Evolutionary conservation across 1,140 invertebrate genomes (phyloP).

Genomic region (Sminthurides bifidus): DNA sequence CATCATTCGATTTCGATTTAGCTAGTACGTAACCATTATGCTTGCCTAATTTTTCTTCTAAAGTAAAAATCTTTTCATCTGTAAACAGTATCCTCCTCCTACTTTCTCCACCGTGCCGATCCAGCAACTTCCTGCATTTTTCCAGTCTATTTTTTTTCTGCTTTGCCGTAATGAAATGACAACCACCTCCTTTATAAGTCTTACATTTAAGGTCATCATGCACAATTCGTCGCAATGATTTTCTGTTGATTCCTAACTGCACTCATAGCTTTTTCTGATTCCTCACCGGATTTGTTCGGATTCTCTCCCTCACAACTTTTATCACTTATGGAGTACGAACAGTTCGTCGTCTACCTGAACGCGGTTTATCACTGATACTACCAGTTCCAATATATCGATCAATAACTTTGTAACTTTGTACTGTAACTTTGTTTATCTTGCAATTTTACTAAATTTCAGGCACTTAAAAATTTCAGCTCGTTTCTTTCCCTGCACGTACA

Average conservation of each 20-base stretch:
- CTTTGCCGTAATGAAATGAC: background rate
- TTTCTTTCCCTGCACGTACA: background rate
- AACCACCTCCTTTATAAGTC: background rate
- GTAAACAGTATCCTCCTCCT: conserved; percentile 9
- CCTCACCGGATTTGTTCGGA: background rate
- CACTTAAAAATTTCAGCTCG: conserved; percentile 1
- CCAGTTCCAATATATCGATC: background rate
- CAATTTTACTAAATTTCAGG: background rate
- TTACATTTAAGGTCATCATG: background rate
- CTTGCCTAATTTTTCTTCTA: conserved; percentile 10
- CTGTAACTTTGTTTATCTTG: background rate
- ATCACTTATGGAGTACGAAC: background rate
- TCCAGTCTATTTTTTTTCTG: background rate
- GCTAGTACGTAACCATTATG: conserved; percentile 15
- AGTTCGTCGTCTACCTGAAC: background rate
- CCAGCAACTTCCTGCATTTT: background rate
- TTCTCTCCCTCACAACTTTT: background rate
- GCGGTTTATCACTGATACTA: background rate
- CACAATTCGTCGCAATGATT: no score
- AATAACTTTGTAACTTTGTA: background rate
- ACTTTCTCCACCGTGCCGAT: conserved; percentile 3
- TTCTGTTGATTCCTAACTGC: no score
- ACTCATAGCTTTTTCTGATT: background rate
- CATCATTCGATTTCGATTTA: background rate
- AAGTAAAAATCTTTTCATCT: conserved; percentile 20